Evolutionary conservation across 2,113 vertebrate genomes (phyloP).

Genomic region (Butastur rufipennis): DNA sequence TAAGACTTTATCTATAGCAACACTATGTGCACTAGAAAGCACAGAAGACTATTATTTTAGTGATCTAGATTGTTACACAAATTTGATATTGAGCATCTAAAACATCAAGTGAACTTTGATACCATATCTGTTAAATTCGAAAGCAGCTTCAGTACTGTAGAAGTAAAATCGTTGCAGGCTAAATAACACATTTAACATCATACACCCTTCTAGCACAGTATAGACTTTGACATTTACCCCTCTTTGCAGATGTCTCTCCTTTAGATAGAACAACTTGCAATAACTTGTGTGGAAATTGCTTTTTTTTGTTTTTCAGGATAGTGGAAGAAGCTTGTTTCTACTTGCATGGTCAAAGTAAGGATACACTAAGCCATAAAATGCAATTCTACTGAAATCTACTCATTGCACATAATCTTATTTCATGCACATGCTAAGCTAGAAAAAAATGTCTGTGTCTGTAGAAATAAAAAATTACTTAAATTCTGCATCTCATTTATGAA

Average conservation of each 20-base stretch:
- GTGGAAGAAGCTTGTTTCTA: neutral
- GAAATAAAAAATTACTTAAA: neutral
- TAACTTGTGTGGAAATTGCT: neutral
- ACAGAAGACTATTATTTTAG: neutral
- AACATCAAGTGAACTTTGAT: neutral
- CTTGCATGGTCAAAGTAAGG: neutral
- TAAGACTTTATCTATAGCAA: neutral
- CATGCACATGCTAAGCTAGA: neutral
- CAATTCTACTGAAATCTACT: neutral
- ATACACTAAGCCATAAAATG: neutral
- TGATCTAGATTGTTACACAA: neutral
- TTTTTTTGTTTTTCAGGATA: neutral
- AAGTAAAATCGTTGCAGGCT: neutral
- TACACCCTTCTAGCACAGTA: neutral
- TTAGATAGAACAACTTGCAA: neutral
- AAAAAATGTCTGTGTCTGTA: neutral
- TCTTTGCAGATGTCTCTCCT: neutral
- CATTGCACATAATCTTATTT: neutral
- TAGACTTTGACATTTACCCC: neutral
- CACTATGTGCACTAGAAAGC: neutral
- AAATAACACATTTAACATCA: neutral
- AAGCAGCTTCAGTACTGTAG: neutral
- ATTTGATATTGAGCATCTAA: neutral
- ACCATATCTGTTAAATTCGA: neutral
- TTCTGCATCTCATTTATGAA: neutral